Evolutionary conservation across 2,888 invertebrate genomes (phyloP).

Genomic region (Microctonus hyperodae): DNA sequence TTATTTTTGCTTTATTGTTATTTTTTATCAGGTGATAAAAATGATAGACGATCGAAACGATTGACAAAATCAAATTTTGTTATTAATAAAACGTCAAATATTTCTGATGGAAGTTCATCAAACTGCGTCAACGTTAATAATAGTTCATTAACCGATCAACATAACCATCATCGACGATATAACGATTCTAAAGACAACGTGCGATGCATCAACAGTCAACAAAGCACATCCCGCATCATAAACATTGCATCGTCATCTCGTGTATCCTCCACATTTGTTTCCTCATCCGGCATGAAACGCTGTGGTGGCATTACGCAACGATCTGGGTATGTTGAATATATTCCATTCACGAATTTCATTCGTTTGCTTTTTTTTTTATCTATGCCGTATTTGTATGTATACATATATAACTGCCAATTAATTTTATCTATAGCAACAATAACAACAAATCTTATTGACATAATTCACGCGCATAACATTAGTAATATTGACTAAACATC

Average conservation of each 20-base stretch:
- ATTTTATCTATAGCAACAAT: too few relatives aligned
- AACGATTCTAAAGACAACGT: constrained; percentile 39
- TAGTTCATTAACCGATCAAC: constrained; percentile 33
- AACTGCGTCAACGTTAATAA: constrained; percentile 26
- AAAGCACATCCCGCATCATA: constrained; percentile 42
- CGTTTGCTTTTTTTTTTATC: background rate
- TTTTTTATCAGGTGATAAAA: constrained; percentile 54
- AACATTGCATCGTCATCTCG: constrained; percentile 27
- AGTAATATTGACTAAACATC: background rate
- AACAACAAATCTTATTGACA: background rate
- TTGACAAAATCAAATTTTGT: background rate
- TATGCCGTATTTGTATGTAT: background rate
- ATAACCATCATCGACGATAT: constrained; percentile 36
- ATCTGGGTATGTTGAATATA: constrained; percentile 31
- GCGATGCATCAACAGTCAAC: constrained; percentile 38
- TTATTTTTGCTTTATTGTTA: constrained; percentile 27
- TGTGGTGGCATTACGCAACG: constrained; percentile 35
- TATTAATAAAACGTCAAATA: background rate
- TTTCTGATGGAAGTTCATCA: constrained; percentile 37
- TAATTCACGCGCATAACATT: constrained; percentile 16
- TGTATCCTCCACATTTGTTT: constrained; percentile 40
- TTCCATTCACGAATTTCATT: background rate
- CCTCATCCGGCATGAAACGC: constrained; percentile 41
- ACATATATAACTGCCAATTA: constrained; percentile 1
- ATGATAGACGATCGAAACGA: constrained; percentile 38